phyloP scores from a whole-genome alignment of 2,888 invertebrate genomes.

The Pardosa pseudoannulata region DNA sequence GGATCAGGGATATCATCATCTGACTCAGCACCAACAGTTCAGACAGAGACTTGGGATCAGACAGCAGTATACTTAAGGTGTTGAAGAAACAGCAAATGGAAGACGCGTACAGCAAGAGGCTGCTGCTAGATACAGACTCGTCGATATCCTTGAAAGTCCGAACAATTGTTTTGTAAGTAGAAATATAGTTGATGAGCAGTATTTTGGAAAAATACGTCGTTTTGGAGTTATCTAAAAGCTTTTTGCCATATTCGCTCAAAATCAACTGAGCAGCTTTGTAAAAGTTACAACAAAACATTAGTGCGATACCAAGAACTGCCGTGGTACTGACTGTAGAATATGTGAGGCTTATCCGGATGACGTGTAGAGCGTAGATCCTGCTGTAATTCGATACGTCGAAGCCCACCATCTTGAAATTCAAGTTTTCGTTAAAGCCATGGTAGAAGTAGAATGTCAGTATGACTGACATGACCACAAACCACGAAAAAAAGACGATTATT shows the following conservation, averaged over 20 bases:
- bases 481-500: slow-evolving; percentile 5
- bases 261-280: slow-evolving; percentile 10
- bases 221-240: not conserved
- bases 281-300: slow-evolving; percentile 29
- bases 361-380: not conserved
- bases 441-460: slow-evolving; percentile 2
- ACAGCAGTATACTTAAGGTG: not conserved
- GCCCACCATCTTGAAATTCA: not conserved
- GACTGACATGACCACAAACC: not conserved
- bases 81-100: slow-evolving; percentile 37
- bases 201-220: not conserved
- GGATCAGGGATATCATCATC: not conserved
- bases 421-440: not conserved
- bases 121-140: slow-evolving; percentile 10
- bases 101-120: slow-evolving; percentile 21
- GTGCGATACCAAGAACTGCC: not conserved
- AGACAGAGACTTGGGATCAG: not conserved
- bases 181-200: not conserved
- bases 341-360: not conserved
- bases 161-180: slow-evolving; percentile 26
- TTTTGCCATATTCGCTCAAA: not conserved
- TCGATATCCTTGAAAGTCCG: slow-evolving; percentile 15
- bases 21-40: not conserved
- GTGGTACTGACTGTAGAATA: not conserved
- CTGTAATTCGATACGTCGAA: not conserved